phyloP scores from a whole-genome alignment of 2,888 invertebrate genomes.

The Sclerodermus sp. region DNA sequence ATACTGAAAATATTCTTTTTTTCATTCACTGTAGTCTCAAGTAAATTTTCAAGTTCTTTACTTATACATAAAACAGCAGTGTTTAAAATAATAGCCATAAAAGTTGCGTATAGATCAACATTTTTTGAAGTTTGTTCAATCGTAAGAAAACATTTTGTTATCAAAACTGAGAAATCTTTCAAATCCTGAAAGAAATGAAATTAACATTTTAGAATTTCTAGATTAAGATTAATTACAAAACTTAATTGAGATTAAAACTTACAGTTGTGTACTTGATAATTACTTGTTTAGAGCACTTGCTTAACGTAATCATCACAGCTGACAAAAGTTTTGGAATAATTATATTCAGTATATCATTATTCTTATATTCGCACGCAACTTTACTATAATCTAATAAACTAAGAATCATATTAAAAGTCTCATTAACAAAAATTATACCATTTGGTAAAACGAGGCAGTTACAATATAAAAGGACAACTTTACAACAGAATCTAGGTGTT shows the following conservation, averaged over 20 bases:
- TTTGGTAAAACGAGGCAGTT: slow-evolving; percentile 19
- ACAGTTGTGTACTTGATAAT: slow-evolving; percentile 26
- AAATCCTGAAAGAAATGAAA: slow-evolving; percentile 26
- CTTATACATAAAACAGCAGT: slow-evolving; percentile 28
- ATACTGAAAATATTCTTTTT: slow-evolving; percentile 13
- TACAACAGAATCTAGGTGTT: slow-evolving; percentile 29
- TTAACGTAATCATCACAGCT: slow-evolving; percentile 26
- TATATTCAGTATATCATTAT: slow-evolving; percentile 19
- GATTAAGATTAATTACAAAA: not conserved
- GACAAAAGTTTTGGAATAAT: slow-evolving; percentile 26
- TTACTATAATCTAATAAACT: slow-evolving; percentile 24
- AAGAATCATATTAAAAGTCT: slow-evolving; percentile 21
- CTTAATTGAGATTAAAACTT: slow-evolving; percentile 11
- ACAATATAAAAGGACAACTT: slow-evolving; percentile 28
- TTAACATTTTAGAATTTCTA: not conserved
- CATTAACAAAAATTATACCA: slow-evolving; percentile 25
- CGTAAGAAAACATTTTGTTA: slow-evolving; percentile 22
- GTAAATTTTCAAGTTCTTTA: slow-evolving; percentile 15
- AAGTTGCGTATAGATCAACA: slow-evolving; percentile 11
- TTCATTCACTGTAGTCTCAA: not conserved
- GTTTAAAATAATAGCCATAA: slow-evolving; percentile 29
- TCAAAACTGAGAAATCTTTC: slow-evolving; percentile 15
- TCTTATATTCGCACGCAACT: slow-evolving; percentile 23
- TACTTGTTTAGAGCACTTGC: slow-evolving; percentile 15
- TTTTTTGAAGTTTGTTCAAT: slow-evolving; percentile 11